Percentiles rank a stretch among this genome's conserved stretches.
These are phyloP conservation scores for Girardinichthys multiradiatus DNA, from an alignment of 2,113 vertebrate genomes.

Conservation along the genomic window DNA sequence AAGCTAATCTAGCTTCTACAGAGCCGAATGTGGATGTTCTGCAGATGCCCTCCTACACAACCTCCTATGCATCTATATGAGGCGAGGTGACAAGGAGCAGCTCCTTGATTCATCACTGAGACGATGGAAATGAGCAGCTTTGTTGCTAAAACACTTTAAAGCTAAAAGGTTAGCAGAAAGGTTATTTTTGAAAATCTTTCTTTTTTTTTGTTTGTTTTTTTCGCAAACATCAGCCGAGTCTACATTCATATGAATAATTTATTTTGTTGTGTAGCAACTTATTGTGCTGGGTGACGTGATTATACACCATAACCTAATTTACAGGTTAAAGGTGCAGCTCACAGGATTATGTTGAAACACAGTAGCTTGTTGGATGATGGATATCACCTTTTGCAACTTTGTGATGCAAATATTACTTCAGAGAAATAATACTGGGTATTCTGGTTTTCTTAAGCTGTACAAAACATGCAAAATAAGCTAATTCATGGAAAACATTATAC, in stretches of 20 bases:
- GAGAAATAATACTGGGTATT: too few relatives aligned
- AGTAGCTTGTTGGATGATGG: too few relatives aligned
- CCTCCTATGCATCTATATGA: not conserved
- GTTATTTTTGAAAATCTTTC: not conserved
- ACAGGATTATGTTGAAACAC: too few relatives aligned
- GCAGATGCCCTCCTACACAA: slow-evolving; percentile 7
- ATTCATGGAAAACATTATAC: too few relatives aligned
- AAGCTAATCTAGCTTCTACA: slow-evolving; percentile 33
- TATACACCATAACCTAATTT: too few relatives aligned
- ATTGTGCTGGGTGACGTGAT: not conserved
- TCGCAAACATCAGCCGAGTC: not conserved
- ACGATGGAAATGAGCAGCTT: too few relatives aligned
- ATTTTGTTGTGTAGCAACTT: not conserved
- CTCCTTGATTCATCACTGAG: slow-evolving; percentile 36
- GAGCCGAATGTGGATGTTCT: not conserved
- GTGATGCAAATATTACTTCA: too few relatives aligned
- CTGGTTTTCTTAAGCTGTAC: too few relatives aligned
- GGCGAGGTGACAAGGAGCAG: slow-evolving; percentile 10
- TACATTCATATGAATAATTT: not conserved
- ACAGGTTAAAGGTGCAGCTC: too few relatives aligned
- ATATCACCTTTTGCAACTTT: too few relatives aligned
- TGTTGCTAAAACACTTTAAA: not conserved
- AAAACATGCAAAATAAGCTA: too few relatives aligned
- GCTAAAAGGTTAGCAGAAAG: not conserved
- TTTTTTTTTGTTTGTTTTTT: not conserved